Percentiles rank a stretch among this genome's conserved stretches.
These are phyloP conservation scores for Conomelus anceps DNA, from an alignment of 2,888 invertebrate species.

Conservation along the genomic window DNA sequence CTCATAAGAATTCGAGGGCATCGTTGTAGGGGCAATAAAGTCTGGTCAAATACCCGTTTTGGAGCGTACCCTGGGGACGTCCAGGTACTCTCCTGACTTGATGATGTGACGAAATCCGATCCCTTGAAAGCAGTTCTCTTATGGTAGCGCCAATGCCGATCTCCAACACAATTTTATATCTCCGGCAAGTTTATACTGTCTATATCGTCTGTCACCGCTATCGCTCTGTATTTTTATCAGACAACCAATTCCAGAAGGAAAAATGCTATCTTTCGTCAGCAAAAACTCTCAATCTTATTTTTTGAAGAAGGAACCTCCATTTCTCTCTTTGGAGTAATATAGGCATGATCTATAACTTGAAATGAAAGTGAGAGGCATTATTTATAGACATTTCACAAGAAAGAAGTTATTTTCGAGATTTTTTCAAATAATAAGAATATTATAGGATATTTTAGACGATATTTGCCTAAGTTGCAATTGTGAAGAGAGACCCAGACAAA, in stretches of 20 bases:
- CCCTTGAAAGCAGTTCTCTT: background rate
- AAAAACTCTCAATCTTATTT: background rate
- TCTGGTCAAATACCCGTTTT: constrained; percentile 9
- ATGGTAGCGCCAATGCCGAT: background rate
- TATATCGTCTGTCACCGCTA: background rate
- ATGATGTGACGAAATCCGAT: background rate
- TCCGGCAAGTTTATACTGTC: background rate
- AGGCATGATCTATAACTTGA: too few relatives aligned
- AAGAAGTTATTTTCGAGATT: too few relatives aligned
- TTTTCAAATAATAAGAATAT: too few relatives aligned
- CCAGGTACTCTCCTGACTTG: constrained; percentile 5
- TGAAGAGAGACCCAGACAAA: too few relatives aligned
- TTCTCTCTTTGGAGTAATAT: too few relatives aligned
- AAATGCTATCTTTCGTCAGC: background rate
- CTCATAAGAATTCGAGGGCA: background rate
- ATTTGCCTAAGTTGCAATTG: too few relatives aligned
- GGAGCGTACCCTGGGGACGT: background rate
- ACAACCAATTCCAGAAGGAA: background rate
- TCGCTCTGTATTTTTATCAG: background rate
- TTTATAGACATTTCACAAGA: too few relatives aligned
- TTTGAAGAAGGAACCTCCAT: background rate
- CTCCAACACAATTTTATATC: background rate
- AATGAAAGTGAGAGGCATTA: too few relatives aligned
- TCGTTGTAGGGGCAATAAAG: constrained; percentile 6
- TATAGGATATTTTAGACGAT: too few relatives aligned